Evolutionary conservation across 2,797 vertebrate species (phyloP), one percentile per base, ranked within the genome.

Genomic region (Gymnoscopelus braueri): DNA sequence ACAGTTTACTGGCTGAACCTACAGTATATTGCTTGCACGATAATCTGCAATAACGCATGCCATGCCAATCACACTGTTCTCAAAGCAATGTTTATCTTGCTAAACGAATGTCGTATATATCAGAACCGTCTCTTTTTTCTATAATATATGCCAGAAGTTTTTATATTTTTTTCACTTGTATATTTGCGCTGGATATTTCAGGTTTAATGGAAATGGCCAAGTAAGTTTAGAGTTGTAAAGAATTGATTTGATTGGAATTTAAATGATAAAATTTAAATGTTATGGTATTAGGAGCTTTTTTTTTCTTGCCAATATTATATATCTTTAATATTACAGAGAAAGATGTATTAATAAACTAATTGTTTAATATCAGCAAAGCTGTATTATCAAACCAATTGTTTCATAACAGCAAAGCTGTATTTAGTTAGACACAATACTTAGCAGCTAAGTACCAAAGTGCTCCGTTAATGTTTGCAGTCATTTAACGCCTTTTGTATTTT

Each of bases 391-490:
- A 39, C 35, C 10, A 6, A 44, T 52, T 3, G 15, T 75, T 73
- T 44, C 9, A 8, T 72, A 39, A 49, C 51, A 65, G 55, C 44
- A 2, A 57, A 52, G 59, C 63, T 78, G 68, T 72, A 70, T 53
- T 53, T 47, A 67, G 13, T 49, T 50, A 14, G 32, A 71, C 32
- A 35, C 3, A 74, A 57, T 65, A 65, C 5, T 63, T 26, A 72
- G 63, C 75, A 84, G 78, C 72, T 86, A 65, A 76, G 44, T 71
- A 73, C 80, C 80, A 82, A 88, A 89, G 78, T 68, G 61, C 11
- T 69, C 29, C 53, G 24, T 57, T 15, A 19, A 64, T 74, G 54
- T 69, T 80, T 77, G 59, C 68, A 32, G 39, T 44, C 58, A 29
- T 35, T 14, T 29, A 58, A 3, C 13, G 8, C 13, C 10, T 13